A percentile compares a stretch with the other conserved stretches of the same genome.
Conservation (phyloP, 2,797 vertebrate species). For the Australoheros facetus region DNA sequence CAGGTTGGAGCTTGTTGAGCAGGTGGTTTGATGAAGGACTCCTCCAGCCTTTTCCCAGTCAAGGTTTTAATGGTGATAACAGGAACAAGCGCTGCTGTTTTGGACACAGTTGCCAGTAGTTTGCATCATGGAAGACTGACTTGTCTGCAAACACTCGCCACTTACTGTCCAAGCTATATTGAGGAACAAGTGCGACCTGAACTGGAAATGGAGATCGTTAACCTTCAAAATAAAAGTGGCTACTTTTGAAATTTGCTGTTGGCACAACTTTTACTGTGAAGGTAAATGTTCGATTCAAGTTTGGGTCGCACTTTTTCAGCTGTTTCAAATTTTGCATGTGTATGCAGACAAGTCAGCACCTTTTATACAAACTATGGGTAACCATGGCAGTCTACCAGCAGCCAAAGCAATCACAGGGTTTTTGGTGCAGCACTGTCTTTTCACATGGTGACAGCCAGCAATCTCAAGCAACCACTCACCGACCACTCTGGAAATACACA, state of each 20-base stretch:
- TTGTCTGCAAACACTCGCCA: neutral
- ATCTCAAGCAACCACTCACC: neutral
- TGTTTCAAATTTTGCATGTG: neutral
- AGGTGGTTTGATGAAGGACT: too few species aligned
- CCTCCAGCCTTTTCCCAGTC: too few species aligned
- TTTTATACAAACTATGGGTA: neutral
- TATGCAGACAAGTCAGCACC: neutral
- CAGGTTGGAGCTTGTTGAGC: too few species aligned
- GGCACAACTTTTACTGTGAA: neutral
- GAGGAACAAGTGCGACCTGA: neutral
- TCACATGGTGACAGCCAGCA: neutral
- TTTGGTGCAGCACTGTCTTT: neutral
- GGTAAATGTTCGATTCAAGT: fast-evolving
- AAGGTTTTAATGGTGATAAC: too few species aligned
- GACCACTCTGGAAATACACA: neutral
- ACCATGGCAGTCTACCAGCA: neutral
- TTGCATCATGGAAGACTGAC: neutral
- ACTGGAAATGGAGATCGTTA: neutral
- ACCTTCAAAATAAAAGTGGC: neutral
- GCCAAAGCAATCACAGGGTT: neutral
- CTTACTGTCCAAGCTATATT: neutral
- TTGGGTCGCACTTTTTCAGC: neutral
- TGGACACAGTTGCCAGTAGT: too few species aligned
- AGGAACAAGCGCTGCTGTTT: too few species aligned
- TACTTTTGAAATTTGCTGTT: fast-evolving